Percentiles rank a stretch among this genome's conserved stretches.
phyloP scores from a whole-genome alignment of 1,140 invertebrate species.

The Leguminivora glycinivorella region DNA sequence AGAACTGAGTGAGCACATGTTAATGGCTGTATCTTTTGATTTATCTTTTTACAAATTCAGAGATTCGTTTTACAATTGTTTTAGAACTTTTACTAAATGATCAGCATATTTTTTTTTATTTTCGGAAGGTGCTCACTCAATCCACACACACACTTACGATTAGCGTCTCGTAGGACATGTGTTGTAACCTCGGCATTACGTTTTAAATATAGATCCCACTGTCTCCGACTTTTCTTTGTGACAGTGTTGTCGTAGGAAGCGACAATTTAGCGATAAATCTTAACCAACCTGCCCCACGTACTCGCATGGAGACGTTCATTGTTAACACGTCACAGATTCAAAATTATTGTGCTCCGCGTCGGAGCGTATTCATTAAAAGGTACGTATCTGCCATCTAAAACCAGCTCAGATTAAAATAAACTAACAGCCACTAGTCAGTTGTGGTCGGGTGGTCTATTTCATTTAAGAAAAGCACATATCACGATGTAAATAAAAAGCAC shows the following conservation, averaged over 20 bases:
- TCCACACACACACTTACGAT: no score
- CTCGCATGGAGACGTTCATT: slow-evolving; percentile 4
- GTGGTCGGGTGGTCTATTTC: slow-evolving; percentile 46
- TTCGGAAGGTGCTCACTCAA: no score
- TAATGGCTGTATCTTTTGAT: no score
- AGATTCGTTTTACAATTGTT: no score
- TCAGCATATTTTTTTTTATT: no score
- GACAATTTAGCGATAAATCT: slow-evolving; percentile 23
- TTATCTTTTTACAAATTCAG: no score
- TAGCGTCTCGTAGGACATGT: slow-evolving; percentile 19
- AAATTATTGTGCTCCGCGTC: neutral
- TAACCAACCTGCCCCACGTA: slow-evolving; percentile 1
- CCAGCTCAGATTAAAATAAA: slow-evolving; percentile 36
- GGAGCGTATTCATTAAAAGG: neutral
- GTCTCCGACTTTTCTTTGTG: slow-evolving; percentile 21
- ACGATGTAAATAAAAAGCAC: slow-evolving; percentile 43
- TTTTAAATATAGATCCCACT: slow-evolving; percentile 21
- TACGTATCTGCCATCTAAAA: slow-evolving; percentile 31
- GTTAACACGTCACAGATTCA: neutral
- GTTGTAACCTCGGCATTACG: slow-evolving; percentile 27
- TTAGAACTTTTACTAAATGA: no score
- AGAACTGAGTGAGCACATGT: no score
- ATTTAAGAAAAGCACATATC: slow-evolving; percentile 39
- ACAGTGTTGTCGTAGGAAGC: neutral
- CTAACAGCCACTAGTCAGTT: slow-evolving; percentile 35